Percentiles rank a stretch among this genome's conserved stretches.
Evolutionary conservation across 2,888 invertebrate species (phyloP).

Genomic region (Drosophila longiperda): DNA sequence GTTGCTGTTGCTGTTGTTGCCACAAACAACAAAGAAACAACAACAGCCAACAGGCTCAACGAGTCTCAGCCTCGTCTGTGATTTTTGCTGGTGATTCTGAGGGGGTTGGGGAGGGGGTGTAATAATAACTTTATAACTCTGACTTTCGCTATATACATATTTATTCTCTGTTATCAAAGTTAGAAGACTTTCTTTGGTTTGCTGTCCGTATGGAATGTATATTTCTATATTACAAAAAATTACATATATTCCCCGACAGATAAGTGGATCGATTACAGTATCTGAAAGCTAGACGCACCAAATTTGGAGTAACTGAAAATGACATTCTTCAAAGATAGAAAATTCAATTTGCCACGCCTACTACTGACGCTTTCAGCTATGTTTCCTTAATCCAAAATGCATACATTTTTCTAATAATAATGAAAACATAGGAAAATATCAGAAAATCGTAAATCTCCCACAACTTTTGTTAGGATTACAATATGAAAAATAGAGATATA

Average conservation of each 20-base stretch:
- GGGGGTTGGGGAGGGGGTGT: not conserved
- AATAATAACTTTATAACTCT: conserved; percentile 43
- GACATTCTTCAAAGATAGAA: not conserved
- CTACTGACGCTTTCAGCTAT: not conserved
- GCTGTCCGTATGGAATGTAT: not conserved
- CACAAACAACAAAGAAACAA: conserved; percentile 35
- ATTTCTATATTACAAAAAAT: not conserved
- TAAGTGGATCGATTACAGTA: not conserved
- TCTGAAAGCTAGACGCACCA: too few species aligned
- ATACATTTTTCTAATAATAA: not conserved
- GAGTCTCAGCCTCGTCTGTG: conserved; percentile 44
- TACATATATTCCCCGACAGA: accelerated
- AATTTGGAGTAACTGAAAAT: not conserved
- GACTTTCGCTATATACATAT: conserved; percentile 57
- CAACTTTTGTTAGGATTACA: too few species aligned
- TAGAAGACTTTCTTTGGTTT: not conserved
- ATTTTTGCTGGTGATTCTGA: not conserved
- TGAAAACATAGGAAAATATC: not conserved
- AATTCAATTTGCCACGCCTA: not conserved
- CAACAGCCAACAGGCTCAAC: conserved; percentile 33
- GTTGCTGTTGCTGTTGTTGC: conserved; percentile 33
- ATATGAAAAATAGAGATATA: not conserved
- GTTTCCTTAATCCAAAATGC: not conserved
- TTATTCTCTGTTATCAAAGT: conserved; percentile 4
- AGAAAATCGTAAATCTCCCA: too few species aligned